These are phyloP conservation scores for Acrocephalus kingi DNA, from an alignment of 2,113 vertebrate genomes.

Conservation along the genomic window DNA sequence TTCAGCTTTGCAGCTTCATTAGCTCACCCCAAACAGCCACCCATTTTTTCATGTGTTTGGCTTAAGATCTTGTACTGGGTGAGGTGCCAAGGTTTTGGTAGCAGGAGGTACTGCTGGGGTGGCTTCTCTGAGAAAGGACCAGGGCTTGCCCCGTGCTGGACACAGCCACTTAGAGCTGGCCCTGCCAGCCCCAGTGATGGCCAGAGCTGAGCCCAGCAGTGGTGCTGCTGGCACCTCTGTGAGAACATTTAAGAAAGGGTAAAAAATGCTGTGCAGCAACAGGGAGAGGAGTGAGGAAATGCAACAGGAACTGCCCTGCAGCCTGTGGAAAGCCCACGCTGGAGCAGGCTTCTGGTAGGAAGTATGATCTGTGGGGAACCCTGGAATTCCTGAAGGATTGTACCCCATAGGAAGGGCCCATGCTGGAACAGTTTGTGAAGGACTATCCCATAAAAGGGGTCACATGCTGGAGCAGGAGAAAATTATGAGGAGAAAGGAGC, in stretches of 20 bases:
- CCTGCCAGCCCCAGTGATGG: not conserved
- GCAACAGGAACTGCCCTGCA: not conserved
- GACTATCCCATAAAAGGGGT: not conserved
- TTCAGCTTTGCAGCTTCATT: not conserved
- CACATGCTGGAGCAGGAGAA: not conserved
- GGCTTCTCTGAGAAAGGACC: not conserved
- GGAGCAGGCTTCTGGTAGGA: not conserved
- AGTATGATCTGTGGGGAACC: not conserved
- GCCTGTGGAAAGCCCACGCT: accelerated
- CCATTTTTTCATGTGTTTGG: not conserved
- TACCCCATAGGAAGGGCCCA: accelerated
- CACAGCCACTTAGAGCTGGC: not conserved
- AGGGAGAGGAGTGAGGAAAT: not conserved
- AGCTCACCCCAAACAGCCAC: not conserved
- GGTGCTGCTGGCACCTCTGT: not conserved
- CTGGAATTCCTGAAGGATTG: not conserved
- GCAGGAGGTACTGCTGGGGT: not conserved
- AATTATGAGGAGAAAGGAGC: not conserved
- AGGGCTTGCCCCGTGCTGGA: not conserved
- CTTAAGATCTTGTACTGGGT: not conserved
- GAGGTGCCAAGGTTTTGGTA: not conserved
- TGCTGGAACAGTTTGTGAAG: not conserved
- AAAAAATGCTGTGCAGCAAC: not conserved
- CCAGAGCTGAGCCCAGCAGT: not conserved
- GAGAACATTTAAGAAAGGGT: not conserved